phyloP scores from a whole-genome alignment of 1,140 invertebrate species.

The Kradibia gibbosae region DNA sequence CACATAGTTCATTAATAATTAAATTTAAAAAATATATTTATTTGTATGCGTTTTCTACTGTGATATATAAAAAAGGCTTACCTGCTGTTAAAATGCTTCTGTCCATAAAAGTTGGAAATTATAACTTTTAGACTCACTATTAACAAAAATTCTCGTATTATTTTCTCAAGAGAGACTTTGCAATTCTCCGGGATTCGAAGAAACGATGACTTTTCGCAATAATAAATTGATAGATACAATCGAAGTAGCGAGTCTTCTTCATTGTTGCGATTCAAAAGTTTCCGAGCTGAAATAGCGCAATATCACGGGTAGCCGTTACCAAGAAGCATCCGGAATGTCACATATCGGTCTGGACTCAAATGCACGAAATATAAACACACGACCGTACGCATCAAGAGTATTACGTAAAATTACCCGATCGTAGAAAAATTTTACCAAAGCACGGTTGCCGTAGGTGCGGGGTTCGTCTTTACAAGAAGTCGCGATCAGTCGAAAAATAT shows the following conservation, averaged over 20 bases:
- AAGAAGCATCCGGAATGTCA: not conserved
- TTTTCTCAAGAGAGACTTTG: not conserved
- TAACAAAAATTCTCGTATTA: not conserved
- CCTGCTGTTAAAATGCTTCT: not conserved
- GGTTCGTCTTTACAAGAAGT: too few species aligned
- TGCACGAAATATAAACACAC: too few species aligned
- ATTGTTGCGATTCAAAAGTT: not conserved
- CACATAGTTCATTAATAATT: too few species aligned
- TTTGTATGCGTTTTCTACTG: not conserved
- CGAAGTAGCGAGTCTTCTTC: not conserved
- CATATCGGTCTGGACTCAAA: not conserved
- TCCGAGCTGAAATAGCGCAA: not conserved
- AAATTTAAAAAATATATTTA: not conserved
- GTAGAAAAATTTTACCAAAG: too few species aligned
- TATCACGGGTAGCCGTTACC: not conserved
- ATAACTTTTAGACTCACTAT: not conserved
- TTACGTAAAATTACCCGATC: too few species aligned
- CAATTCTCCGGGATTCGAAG: not conserved
- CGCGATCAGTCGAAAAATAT: not conserved
- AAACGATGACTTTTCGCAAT: not conserved
- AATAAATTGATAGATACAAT: not conserved
- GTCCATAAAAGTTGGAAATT: conserved; percentile 7
- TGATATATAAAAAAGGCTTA: not conserved
- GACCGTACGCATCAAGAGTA: too few species aligned
- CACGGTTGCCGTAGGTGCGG: too few species aligned